Conservation (phyloP, 1,140 invertebrate genomes). For the Alviniconcha marisindica region DNA sequence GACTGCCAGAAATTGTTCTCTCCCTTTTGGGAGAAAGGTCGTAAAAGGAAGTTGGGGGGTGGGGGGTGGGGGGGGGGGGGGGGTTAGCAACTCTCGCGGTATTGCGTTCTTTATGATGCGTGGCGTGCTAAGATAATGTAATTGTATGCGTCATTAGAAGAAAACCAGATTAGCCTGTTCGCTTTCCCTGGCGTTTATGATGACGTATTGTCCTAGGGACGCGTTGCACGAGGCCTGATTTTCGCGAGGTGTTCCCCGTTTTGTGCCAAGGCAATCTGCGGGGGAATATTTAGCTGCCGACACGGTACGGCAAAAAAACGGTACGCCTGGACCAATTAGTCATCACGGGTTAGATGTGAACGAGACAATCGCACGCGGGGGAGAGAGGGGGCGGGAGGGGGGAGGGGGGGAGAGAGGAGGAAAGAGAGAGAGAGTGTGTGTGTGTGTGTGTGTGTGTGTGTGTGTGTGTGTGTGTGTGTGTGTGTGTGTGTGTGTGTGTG, state of each 20-base stretch:
- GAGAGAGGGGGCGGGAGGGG: no score
- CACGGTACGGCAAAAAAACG: no score
- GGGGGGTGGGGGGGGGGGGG: no score
- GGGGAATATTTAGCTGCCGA: background rate
- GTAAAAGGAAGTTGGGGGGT: no score
- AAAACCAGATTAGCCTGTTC: background rate
- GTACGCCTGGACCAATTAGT: no score
- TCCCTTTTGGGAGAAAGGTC: background rate
- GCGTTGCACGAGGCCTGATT: background rate
- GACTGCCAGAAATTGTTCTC: background rate
- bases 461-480: no score
- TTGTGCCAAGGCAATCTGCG: background rate
- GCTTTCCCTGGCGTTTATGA: background rate
- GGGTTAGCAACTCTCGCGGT: background rate
- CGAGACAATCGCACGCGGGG: no score
- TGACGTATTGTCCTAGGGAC: constrained; percentile 1
- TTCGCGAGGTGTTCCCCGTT: background rate
- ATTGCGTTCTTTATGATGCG: background rate
- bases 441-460: no score
- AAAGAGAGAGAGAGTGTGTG: no score
- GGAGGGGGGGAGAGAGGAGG: no score
- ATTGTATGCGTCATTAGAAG: constrained; percentile 23
- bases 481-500: no score
- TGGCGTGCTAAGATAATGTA: constrained; percentile 15
- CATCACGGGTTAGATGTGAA: no score